phyloP scores from a whole-genome alignment of 1,140 invertebrate species.

The Choristoneura fumiferana region DNA sequence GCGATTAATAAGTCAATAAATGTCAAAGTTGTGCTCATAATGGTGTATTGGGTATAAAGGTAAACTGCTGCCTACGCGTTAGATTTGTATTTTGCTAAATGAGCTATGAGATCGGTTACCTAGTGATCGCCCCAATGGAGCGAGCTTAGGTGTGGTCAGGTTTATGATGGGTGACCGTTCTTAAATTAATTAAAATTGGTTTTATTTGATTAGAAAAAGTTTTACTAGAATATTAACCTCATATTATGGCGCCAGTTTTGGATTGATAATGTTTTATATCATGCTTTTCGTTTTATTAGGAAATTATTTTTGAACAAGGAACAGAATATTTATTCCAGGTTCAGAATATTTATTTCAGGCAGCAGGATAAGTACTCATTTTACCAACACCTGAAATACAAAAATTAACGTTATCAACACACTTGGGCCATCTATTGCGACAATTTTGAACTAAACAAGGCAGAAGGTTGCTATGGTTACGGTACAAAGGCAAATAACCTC shows the following conservation, averaged over 20 bases:
- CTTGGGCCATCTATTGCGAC: background rate
- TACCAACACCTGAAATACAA: too few relatives aligned
- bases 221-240: too few relatives aligned
- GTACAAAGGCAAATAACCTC: slow-evolving; percentile 2
- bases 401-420: too few relatives aligned
- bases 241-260: too few relatives aligned
- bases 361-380: too few relatives aligned
- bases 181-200: too few relatives aligned
- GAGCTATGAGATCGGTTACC: slow-evolving; percentile 1
- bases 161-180: slow-evolving; percentile 16
- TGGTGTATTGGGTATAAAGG: background rate
- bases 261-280: too few relatives aligned
- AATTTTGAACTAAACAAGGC: background rate
- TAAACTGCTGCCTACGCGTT: slow-evolving; percentile 10
- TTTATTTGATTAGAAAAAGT: too few relatives aligned
- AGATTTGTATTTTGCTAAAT: background rate
- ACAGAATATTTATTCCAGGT: too few relatives aligned
- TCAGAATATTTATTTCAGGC: too few relatives aligned
- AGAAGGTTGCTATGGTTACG: slow-evolving; percentile 14
- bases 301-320: too few relatives aligned
- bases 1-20: slow-evolving; percentile 3
- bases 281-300: too few relatives aligned
- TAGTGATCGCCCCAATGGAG: background rate
- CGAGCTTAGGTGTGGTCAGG: slow-evolving; percentile 6
- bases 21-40: background rate